These are phyloP conservation scores for Hippopotamyrus pictus DNA, from an alignment of 2,797 vertebrate species.

Conservation along the genomic window DNA sequence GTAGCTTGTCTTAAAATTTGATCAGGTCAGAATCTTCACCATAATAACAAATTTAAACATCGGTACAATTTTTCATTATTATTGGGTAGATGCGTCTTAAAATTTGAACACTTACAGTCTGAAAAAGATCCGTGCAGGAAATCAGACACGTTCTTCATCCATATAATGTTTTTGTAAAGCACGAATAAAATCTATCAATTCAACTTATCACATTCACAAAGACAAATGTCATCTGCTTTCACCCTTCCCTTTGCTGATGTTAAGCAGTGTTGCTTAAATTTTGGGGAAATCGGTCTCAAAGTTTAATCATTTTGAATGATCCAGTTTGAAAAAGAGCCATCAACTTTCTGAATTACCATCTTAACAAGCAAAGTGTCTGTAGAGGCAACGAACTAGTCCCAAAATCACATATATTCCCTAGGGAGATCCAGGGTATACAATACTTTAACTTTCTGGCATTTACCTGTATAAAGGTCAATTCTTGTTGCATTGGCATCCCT, in stretches of 20 bases:
- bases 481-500: slow-evolving; percentile 95
- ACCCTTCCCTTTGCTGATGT: background rate
- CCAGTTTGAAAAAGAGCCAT: background rate
- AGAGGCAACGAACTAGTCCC: background rate
- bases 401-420: background rate
- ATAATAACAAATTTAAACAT: background rate
- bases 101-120: background rate
- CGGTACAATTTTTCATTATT: background rate
- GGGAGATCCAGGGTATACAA: background rate
- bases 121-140: background rate
- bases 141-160: background rate
- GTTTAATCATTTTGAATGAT: background rate
- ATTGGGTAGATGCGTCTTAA: background rate
- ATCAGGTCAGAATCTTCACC: background rate
- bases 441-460: background rate
- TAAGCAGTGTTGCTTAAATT: background rate
- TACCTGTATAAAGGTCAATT: slow-evolving; percentile 94
- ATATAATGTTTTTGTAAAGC: background rate
- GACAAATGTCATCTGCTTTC: background rate
- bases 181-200: background rate
- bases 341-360: background rate
- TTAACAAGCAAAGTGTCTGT: background rate
- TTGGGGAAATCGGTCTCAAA: background rate
- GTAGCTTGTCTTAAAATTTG: background rate
- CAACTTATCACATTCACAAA: background rate